A percentile compares a stretch with the other conserved stretches of the same genome.
Evolutionary conservation across 2,888 invertebrate genomes (phyloP).

Genomic region (Hipparchia sbordonii): DNA sequence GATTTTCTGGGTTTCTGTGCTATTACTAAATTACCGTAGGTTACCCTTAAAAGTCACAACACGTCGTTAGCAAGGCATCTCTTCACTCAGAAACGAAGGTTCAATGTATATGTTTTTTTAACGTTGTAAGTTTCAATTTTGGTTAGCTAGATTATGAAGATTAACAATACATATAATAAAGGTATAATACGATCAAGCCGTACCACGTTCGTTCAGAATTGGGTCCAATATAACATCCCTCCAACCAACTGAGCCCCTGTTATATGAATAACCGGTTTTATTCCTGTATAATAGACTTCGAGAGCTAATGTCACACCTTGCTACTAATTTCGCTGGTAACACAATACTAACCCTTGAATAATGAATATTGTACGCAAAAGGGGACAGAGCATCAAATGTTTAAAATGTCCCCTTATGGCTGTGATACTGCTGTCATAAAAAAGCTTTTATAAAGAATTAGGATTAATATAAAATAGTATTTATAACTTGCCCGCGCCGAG

Average conservation of each 20-base stretch:
- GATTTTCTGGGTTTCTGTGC: no score
- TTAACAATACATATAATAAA: background rate
- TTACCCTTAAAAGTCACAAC: no score
- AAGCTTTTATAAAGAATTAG: constrained; percentile 3
- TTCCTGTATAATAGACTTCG: constrained; percentile 67
- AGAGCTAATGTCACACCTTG: constrained; percentile 76
- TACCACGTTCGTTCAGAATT: constrained; percentile 47
- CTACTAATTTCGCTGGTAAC: constrained; percentile 75
- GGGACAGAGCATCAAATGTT: constrained; percentile 63
- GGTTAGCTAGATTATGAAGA: background rate
- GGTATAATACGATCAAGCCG: constrained; percentile 24
- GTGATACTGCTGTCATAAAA: constrained; percentile 15
- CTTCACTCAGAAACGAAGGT: no score
- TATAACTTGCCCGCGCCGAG: background rate
- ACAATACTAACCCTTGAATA: constrained; percentile 69
- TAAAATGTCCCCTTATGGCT: constrained; percentile 49
- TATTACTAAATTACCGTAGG: no score
- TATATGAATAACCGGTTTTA: constrained; percentile 55
- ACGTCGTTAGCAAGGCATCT: no score
- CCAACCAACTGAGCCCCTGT: constrained; percentile 38
- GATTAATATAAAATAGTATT: background rate
- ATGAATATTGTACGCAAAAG: constrained; percentile 72
- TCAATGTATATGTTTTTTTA: no score
- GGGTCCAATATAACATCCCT: constrained; percentile 53
- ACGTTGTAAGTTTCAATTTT: background rate